Percentiles rank a stretch among this genome's conserved stretches.
phyloP scores from a whole-genome alignment of 2,888 invertebrate species.

The Rhingia rostrata region DNA sequence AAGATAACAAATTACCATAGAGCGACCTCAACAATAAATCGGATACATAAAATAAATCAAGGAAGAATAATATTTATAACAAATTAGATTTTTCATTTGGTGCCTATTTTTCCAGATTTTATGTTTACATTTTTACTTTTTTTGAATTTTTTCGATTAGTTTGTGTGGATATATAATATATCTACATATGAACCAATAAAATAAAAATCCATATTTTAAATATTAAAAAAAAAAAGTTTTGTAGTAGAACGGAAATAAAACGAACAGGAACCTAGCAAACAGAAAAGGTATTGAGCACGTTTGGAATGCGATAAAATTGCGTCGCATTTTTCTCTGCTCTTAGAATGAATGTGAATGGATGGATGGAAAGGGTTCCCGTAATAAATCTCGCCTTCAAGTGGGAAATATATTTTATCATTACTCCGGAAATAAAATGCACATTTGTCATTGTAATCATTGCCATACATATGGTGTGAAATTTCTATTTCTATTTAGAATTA shows the following conservation, averaged over 20 bases:
- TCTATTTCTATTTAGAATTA: constrained; percentile 38
- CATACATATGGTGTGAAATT: constrained; percentile 45
- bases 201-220: constrained; percentile 38
- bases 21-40: constrained; percentile 11
- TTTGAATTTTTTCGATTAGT: background rate
- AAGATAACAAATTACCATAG: too few species aligned
- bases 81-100: constrained; percentile 57
- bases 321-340: constrained; percentile 59
- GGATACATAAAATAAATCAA: constrained; percentile 49
- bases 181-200: too few species aligned
- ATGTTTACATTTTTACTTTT: constrained; percentile 41
- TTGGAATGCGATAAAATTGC: constrained; percentile 63
- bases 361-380: constrained; percentile 63
- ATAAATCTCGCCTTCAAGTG: constrained; percentile 68
- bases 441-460: constrained; percentile 72
- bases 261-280: constrained; percentile 46
- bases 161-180: too few species aligned
- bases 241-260: constrained; percentile 43
- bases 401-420: constrained; percentile 59
- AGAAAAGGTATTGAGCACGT: constrained; percentile 59
- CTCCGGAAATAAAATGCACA: constrained; percentile 71
- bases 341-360: constrained; percentile 58
- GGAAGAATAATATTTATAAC: constrained; percentile 59
- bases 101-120: constrained; percentile 1
- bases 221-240: constrained; percentile 8